Evolutionary conservation across 2,888 invertebrate genomes (phyloP).

Genomic region (Panzeria rudis): DNA sequence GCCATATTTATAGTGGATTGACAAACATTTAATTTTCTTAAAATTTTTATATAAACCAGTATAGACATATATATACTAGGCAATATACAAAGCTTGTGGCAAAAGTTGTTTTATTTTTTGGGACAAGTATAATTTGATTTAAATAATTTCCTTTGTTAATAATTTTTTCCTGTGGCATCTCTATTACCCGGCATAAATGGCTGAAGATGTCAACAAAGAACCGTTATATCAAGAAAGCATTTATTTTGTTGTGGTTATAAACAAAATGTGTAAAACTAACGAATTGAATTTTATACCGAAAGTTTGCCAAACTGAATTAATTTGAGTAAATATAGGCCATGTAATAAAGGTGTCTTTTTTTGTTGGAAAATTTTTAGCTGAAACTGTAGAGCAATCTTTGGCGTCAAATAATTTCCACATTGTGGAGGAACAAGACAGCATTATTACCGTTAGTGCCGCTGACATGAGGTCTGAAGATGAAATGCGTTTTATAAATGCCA

Average conservation of each 20-base stretch:
- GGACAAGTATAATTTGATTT: background rate
- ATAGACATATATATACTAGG: too few species aligned
- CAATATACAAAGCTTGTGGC: background rate
- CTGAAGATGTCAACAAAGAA: conserved; percentile 59
- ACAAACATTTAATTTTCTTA: background rate
- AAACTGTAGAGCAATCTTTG: background rate
- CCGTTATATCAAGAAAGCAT: conserved; percentile 63
- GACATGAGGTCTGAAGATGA: conserved; percentile 76
- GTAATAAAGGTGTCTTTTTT: background rate
- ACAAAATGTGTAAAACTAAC: background rate
- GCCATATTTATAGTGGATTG: background rate
- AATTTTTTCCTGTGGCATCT: conserved; percentile 44
- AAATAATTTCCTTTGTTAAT: background rate
- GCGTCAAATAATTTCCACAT: conserved; percentile 61
- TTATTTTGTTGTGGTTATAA: conserved; percentile 34
- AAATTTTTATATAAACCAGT: background rate
- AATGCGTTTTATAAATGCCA: conserved; percentile 73
- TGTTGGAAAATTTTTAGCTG: conserved; percentile 6
- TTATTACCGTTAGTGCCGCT: conserved; percentile 77
- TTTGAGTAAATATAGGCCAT: background rate
- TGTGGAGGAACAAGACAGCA: conserved; percentile 76
- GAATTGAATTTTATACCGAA: background rate
- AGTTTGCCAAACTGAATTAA: background rate
- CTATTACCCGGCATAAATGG: background rate
- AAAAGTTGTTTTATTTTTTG: background rate